phyloP scores from a whole-genome alignment of 1,140 invertebrate genomes.

The Drosophila sp. region DNA sequence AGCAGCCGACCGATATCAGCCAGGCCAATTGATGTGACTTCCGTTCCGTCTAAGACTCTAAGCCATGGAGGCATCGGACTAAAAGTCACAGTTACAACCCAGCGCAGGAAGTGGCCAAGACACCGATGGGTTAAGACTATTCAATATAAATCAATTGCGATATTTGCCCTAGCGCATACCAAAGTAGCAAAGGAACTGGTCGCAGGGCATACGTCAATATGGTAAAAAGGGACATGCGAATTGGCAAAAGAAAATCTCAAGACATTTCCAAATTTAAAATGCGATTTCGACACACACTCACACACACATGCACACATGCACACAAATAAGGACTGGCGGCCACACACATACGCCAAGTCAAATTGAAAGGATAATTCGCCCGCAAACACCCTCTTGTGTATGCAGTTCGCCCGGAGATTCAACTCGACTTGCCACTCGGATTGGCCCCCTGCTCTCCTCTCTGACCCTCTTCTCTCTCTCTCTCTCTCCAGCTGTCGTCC shows the following conservation, averaged over 20 bases:
- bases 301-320: slow-evolving; percentile 6
- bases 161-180: slow-evolving; percentile 61
- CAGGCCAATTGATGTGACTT: slow-evolving; percentile 79
- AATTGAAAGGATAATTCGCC: slow-evolving; percentile 85
- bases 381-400: slow-evolving; percentile 83
- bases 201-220: slow-evolving; percentile 72
- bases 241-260: slow-evolving; percentile 79
- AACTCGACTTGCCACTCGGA: slow-evolving; percentile 27
- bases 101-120: slow-evolving; percentile 70
- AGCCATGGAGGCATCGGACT: neutral
- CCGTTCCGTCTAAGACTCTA: slow-evolving; percentile 59
- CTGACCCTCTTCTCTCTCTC: too few relatives aligned
- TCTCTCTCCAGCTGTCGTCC: neutral
- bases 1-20: slow-evolving; percentile 39
- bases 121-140: slow-evolving; percentile 62
- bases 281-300: slow-evolving; percentile 61
- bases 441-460: neutral
- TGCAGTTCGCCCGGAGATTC: slow-evolving; percentile 41
- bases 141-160: slow-evolving; percentile 83
- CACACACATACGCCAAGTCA: slow-evolving; percentile 84
- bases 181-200: slow-evolving; percentile 61
- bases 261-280: slow-evolving; percentile 83
- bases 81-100: slow-evolving; percentile 21
- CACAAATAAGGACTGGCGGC: neutral
- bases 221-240: slow-evolving; percentile 68